Percentiles rank a stretch among this genome's conserved stretches.
phyloP scores from a whole-genome alignment of 2,797 vertebrate genomes.

The Ispidina lecontei region DNA sequence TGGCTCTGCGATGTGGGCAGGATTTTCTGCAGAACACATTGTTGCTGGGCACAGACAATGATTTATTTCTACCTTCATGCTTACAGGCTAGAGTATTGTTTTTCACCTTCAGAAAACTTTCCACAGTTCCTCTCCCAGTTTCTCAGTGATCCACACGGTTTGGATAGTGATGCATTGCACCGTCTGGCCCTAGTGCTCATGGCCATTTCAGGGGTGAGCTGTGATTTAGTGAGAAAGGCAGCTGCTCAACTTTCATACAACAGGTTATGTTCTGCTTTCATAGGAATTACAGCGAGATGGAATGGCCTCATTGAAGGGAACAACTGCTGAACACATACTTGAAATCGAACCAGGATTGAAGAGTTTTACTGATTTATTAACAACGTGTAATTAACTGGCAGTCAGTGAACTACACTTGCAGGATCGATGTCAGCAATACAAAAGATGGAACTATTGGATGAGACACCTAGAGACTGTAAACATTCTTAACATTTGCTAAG shows the following conservation, averaged over 20 bases:
- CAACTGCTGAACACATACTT: neutral
- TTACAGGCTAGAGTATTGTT: neutral
- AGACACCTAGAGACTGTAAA: neutral
- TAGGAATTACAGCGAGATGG: neutral
- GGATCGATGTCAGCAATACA: neutral
- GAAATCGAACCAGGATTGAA: neutral
- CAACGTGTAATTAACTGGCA: slow-evolving; percentile 28
- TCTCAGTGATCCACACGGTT: neutral
- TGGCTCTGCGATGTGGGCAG: neutral
- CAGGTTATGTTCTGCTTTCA: neutral
- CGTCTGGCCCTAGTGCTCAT: neutral
- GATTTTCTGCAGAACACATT: neutral
- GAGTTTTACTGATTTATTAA: slow-evolving; percentile 43
- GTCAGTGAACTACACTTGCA: neutral
- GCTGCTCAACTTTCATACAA: neutral
- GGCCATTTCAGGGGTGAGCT: neutral
- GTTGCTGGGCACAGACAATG: neutral
- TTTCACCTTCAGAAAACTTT: slow-evolving; percentile 46
- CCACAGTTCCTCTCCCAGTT: neutral
- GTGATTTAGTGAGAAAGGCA: slow-evolving; percentile 8
- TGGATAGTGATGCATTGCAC: slow-evolving; percentile 11
- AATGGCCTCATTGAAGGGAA: neutral
- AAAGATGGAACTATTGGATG: neutral
- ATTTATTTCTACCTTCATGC: slow-evolving; percentile 46
- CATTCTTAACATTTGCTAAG: neutral